Evolutionary conservation across 2,888 invertebrate species (phyloP).

Genomic region (Pardosa pseudoannulata): DNA sequence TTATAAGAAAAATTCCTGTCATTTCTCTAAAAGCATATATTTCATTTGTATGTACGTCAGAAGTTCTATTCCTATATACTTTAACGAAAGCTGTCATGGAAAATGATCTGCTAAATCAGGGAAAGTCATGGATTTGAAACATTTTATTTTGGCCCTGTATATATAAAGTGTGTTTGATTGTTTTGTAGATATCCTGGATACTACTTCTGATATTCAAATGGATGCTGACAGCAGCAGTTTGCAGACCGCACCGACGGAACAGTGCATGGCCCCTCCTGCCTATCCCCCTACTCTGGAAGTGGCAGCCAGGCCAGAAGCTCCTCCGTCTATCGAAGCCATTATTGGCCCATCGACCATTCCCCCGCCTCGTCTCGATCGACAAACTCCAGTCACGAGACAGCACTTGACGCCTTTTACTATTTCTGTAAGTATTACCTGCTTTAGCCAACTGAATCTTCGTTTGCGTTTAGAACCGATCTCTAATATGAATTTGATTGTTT

Average conservation of each 20-base stretch:
- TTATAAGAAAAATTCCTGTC: too few relatives aligned
- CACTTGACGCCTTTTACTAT: conserved; percentile 77
- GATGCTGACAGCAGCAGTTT: conserved; percentile 63
- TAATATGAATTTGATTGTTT: conserved; percentile 50
- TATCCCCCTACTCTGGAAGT: conserved; percentile 21
- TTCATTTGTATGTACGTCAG: too few relatives aligned
- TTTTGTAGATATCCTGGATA: conserved; percentile 32
- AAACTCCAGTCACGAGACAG: conserved; percentile 61
- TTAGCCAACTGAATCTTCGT: too few relatives aligned
- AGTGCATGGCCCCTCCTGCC: conserved; percentile 66
- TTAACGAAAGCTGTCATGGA: too few relatives aligned
- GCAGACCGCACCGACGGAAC: conserved; percentile 32
- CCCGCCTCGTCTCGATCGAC: conserved; percentile 53
- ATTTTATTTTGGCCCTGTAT: too few relatives aligned
- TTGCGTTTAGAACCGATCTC: too few relatives aligned
- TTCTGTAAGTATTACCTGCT: conserved; percentile 75
- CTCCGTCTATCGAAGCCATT: conserved; percentile 10
- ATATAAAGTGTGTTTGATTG: too few relatives aligned
- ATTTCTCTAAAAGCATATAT: too few relatives aligned
- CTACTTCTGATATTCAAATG: conserved; percentile 52
- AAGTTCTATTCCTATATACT: too few relatives aligned
- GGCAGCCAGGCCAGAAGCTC: conserved; percentile 11
- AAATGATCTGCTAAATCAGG: too few relatives aligned
- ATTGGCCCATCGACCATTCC: conserved; percentile 7
- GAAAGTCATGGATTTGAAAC: too few relatives aligned